Evolutionary conservation across 1,140 invertebrate species (phyloP).

Genomic region (Hyles euphorbiae): DNA sequence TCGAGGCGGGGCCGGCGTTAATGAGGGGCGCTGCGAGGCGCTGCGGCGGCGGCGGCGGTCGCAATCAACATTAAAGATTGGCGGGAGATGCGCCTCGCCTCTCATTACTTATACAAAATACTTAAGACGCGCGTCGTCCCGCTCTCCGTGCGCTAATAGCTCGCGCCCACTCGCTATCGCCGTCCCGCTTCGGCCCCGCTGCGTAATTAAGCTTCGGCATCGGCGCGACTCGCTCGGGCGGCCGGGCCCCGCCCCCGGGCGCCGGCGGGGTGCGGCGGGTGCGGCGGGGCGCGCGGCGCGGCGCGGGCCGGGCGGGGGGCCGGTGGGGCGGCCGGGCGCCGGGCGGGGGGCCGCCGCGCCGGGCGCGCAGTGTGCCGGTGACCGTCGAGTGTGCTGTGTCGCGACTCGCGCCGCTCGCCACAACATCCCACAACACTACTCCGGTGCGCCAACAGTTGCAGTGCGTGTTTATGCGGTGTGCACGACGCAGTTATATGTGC

Average conservation of each 20-base stretch:
- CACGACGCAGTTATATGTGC: constrained; percentile 51
- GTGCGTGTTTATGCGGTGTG: constrained; percentile 60
- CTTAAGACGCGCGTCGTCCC: constrained; percentile 71
- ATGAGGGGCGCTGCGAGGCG: constrained; percentile 59
- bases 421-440: constrained; percentile 53
- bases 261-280: constrained; percentile 37
- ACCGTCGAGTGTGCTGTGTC: constrained; percentile 60
- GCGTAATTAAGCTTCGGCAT: constrained; percentile 69
- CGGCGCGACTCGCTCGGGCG: constrained; percentile 51
- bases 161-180: constrained; percentile 69
- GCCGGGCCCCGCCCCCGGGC: constrained; percentile 45
- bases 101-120: constrained; percentile 75
- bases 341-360: constrained; percentile 46
- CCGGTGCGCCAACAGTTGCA: constrained; percentile 59
- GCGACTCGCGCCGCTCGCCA: constrained; percentile 42
- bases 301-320: constrained; percentile 41
- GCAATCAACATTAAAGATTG: constrained; percentile 75
- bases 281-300: constrained; percentile 40
- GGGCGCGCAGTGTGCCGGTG: constrained; percentile 67
- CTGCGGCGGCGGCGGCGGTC: constrained; percentile 57
- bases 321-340: constrained; percentile 27
- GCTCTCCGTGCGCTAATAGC: constrained; percentile 69
- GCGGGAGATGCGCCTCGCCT: constrained; percentile 67
- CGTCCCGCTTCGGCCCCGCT: constrained; percentile 62
- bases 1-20: constrained; percentile 67